These are phyloP conservation scores for Amphibalanus amphitrite DNA, from an alignment of 1,140 invertebrate genomes.

Conservation along the genomic window DNA sequence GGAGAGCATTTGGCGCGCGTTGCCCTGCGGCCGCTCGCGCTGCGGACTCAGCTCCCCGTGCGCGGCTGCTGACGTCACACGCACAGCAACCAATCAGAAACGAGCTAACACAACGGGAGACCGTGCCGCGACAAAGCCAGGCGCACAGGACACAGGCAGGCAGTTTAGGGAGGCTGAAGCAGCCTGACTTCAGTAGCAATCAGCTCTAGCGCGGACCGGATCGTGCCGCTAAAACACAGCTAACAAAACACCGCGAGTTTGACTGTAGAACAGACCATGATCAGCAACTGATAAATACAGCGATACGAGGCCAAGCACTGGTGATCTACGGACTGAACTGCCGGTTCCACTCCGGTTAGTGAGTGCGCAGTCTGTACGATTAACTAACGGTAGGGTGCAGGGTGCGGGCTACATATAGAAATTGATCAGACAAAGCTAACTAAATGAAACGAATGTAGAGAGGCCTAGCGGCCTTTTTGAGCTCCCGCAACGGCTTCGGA, in stretches of 20 bases:
- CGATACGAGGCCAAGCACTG: too few species aligned
- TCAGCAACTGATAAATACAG: too few species aligned
- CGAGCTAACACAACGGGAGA: neutral
- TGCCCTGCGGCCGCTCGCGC: neutral
- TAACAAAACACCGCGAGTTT: too few species aligned
- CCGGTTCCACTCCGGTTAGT: too few species aligned
- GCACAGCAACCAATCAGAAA: neutral
- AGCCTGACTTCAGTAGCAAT: too few species aligned
- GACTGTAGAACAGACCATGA: too few species aligned
- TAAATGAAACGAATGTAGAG: neutral
- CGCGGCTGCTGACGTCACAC: neutral
- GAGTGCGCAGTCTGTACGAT: too few species aligned
- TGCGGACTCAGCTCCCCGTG: neutral
- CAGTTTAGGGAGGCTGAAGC: too few species aligned
- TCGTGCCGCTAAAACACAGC: too few species aligned
- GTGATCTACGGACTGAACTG: too few species aligned
- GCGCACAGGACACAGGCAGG: too few species aligned
- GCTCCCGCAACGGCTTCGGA: neutral
- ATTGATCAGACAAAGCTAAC: neutral
- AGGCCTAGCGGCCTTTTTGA: neutral
- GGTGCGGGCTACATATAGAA: neutral
- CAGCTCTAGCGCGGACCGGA: too few species aligned
- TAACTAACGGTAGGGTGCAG: neutral
- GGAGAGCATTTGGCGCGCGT: neutral
- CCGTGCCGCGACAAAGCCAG: neutral